Evolutionary conservation across 2,797 vertebrate genomes (phyloP).

Genomic region (Eremophila alpestris): DNA sequence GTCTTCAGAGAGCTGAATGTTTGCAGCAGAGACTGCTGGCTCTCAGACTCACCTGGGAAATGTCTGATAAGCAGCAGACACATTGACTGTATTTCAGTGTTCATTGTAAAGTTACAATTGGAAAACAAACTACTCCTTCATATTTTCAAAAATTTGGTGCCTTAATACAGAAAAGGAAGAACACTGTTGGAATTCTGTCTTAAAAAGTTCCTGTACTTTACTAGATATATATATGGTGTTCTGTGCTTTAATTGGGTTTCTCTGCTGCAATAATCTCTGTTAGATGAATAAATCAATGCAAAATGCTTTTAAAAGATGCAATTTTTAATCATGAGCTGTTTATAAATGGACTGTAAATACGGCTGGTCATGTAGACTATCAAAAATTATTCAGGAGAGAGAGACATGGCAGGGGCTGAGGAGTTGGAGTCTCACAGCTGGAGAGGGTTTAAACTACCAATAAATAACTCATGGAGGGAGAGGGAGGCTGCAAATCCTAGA

Average conservation of each 20-base stretch:
- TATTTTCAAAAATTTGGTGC: neutral
- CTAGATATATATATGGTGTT: neutral
- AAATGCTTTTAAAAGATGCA: neutral
- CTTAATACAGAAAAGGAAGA: neutral
- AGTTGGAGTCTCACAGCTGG: neutral
- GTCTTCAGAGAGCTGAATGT: neutral
- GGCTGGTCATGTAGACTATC: neutral
- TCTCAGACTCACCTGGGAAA: neutral
- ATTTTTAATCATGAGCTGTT: neutral
- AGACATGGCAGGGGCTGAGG: neutral
- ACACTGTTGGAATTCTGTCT: neutral
- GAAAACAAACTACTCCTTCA: neutral
- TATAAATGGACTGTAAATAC: neutral
- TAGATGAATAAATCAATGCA: neutral
- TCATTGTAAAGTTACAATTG: neutral
- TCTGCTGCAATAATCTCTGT: neutral
- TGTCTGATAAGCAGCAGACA: neutral
- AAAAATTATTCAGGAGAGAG: neutral
- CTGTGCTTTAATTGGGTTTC: neutral
- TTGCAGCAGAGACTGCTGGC: neutral
- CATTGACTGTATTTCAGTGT: neutral
- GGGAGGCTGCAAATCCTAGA: neutral
- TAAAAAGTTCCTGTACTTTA: neutral
- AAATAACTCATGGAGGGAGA: neutral
- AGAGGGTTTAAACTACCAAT: neutral